phyloP scores from a whole-genome alignment of 2,888 invertebrate genomes.

The Anaspis maculata region DNA sequence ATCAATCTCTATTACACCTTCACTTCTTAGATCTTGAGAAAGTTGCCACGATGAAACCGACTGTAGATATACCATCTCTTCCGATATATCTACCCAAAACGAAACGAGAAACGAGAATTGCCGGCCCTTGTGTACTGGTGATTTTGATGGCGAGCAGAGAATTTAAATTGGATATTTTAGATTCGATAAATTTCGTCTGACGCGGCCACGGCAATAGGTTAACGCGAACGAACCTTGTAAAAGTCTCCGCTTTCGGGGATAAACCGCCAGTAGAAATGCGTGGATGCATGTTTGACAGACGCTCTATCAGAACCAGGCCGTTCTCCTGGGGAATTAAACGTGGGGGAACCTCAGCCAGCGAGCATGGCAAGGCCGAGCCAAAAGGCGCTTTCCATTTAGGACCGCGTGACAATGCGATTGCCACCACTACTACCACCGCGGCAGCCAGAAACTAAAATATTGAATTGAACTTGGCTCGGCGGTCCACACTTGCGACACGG shows the following conservation, averaged over 20 bases:
- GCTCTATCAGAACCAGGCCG: conserved; percentile 34
- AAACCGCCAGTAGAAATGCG: conserved; percentile 24
- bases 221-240: conserved; percentile 15
- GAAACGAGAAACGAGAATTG: no score
- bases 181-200: conserved; percentile 15
- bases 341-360: conserved; percentile 22
- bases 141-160: no score
- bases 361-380: no score
- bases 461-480: conserved; percentile 17
- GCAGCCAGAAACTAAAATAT: conserved; percentile 27
- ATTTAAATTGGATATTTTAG: conserved; percentile 16
- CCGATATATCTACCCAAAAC: no score
- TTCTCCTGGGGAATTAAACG: conserved; percentile 37
- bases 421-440: no score
- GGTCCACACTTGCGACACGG: no score
- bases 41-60: no score
- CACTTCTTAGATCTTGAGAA: no score
- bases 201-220: conserved; percentile 12
- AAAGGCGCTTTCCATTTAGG: conserved; percentile 28
- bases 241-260: conserved; percentile 14
- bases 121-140: no score
- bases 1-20: no score
- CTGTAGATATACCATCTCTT: no score
- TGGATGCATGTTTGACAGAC: conserved; percentile 35
- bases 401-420: conserved; percentile 22